Evolutionary conservation across 2,113 vertebrate genomes (phyloP), one percentile per base, ranked within the genome.

Genomic region (Erinaceus europaeus): DNA sequence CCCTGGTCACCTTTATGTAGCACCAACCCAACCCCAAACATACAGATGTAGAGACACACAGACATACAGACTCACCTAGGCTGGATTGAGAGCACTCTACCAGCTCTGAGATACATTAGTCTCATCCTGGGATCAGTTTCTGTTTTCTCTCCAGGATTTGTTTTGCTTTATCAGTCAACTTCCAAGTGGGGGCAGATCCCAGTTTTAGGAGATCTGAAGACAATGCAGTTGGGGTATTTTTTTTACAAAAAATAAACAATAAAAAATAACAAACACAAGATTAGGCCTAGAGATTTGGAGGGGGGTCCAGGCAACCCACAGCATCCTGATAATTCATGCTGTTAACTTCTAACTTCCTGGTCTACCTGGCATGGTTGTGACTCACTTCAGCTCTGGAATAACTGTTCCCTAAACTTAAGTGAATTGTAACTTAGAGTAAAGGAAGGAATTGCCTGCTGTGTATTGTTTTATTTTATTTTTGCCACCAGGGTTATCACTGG

Each of bases 361-460:
- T n/a, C 13, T 82, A 9, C 53, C 34, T 59, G 32, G 29, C 23
- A 9, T 14, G 50, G 34, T 48, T 48, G 55, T 34, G 62, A 64
- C n/a, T 65, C 62, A 17, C 29, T 38, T 11, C 17, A 73, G 67
- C 57, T 55, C 83, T 0, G 10, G 5, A 40, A 42, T 44, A 17
- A 12, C 64, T n/a, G n/a, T 68, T 32, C 62, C 68, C 25, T 5
- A 18, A 40, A 68, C 77, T 57, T 71, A 18, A 38, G 38, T 52
- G 52, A 38, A 74, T 76, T 73, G 17, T 69, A 23, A 59, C 74
- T 55, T 38, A 57, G 75, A 84, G 52, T 61, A 77, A 91, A 90
- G 48, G 34, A 9, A 74, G 82, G 74, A 90, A 62, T n/a, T 4
- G 14, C 73, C 74, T 65, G 76, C 76, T 57, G 38, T 36, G 2